Conservation (phyloP, 2,888 invertebrate genomes). For the Ormia ochracea region DNA sequence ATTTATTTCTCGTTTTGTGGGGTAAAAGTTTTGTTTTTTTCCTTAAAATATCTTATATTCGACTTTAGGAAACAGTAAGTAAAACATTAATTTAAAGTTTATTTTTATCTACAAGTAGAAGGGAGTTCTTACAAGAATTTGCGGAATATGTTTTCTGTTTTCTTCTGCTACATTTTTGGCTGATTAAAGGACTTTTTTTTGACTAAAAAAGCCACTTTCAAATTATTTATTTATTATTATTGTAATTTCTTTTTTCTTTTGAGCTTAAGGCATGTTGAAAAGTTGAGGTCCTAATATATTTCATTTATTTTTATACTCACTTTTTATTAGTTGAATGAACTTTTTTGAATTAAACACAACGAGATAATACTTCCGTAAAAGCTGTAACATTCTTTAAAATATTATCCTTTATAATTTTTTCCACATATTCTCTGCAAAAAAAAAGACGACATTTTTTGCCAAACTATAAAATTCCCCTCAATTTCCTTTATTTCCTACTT, state of each 20-base stretch:
- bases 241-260: not conserved
- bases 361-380: not conserved
- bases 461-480: not conserved
- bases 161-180: constrained; percentile 7
- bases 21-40: constrained; percentile 37
- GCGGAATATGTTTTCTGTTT: not conserved
- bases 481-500: not conserved
- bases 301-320: not conserved
- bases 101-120: not conserved
- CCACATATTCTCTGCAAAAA: not conserved
- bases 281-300: not conserved
- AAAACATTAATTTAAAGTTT: not conserved
- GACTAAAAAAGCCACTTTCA: constrained; percentile 1
- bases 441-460: not conserved
- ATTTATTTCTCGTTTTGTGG: constrained; percentile 12
- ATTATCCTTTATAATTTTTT: not conserved
- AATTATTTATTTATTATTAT: not conserved
- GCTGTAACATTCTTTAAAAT: not conserved
- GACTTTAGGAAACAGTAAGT: not conserved
- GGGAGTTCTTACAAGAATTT: not conserved
- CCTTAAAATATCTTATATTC: not conserved
- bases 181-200: not conserved
- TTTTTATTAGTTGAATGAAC: constrained; percentile 24
- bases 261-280: not conserved
- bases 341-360: not conserved